Evolutionary conservation across 2,888 invertebrate species (phyloP).

Genomic region (Entomobrya proxima): DNA sequence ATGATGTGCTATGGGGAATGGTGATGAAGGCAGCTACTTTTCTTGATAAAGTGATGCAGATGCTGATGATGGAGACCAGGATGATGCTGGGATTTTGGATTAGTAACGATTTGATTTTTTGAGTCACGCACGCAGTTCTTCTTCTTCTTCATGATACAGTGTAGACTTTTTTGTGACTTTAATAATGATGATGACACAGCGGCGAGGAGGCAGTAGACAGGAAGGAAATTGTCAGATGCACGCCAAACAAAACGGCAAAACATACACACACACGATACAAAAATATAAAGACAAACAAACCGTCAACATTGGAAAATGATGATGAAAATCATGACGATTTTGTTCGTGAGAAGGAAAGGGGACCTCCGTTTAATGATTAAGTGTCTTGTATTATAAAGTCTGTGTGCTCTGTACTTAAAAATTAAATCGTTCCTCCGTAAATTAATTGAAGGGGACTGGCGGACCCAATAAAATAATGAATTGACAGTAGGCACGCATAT

Average conservation of each 20-base stretch:
- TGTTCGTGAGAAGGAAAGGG: neutral
- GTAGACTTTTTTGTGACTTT: neutral
- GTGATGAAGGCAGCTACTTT: slow-evolving; percentile 20
- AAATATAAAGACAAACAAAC: neutral
- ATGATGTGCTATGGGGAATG: slow-evolving; percentile 26
- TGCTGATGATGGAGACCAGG: neutral
- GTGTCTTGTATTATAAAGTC: neutral
- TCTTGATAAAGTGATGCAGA: slow-evolving; percentile 9
- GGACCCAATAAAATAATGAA: neutral
- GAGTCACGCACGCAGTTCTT: slow-evolving; percentile 54
- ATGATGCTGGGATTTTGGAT: slow-evolving; percentile 36
- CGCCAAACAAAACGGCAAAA: slow-evolving; percentile 15
- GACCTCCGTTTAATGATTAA: neutral
- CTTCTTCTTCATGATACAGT: slow-evolving; percentile 3
- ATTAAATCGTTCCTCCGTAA: slow-evolving; percentile 57
- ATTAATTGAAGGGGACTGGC: slow-evolving; percentile 54
- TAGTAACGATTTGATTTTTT: slow-evolving; percentile 43
- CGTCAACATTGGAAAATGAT: neutral
- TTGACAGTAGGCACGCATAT: slow-evolving; percentile 16
- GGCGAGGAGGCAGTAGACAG: slow-evolving; percentile 62
- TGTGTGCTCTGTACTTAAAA: neutral
- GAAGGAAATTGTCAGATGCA: slow-evolving; percentile 67
- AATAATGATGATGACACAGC: slow-evolving; percentile 52
- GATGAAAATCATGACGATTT: neutral
- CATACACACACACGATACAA: neutral